Percentiles rank a stretch among this genome's conserved stretches.
These are phyloP conservation scores for Heliconius erato DNA, from an alignment of 2,888 invertebrate species.

Conservation along the genomic window DNA sequence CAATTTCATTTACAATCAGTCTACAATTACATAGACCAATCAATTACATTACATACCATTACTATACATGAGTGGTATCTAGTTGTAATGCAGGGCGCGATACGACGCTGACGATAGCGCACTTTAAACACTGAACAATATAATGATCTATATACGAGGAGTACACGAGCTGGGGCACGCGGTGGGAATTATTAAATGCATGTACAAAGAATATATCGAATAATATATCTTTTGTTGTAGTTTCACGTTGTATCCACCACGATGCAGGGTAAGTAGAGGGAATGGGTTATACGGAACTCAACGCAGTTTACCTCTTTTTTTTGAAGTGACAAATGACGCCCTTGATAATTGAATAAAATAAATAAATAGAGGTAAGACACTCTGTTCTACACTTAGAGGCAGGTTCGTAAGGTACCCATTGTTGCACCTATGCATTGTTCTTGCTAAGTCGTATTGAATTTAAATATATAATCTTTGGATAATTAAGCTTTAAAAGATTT, in stretches of 20 bases:
- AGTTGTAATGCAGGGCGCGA: slow-evolving; percentile 65
- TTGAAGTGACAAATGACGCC: too few relatives aligned
- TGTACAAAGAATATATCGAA: not conserved
- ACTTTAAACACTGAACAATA: slow-evolving; percentile 80
- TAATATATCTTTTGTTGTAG: not conserved
- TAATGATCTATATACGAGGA: slow-evolving; percentile 85
- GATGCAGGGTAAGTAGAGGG: not conserved
- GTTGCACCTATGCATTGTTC: too few relatives aligned
- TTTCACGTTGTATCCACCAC: not conserved
- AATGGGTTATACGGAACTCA: not conserved
- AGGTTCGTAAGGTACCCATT: too few relatives aligned
- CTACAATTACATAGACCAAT: slow-evolving; percentile 52
- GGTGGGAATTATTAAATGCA: slow-evolving; percentile 65
- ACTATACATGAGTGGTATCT: slow-evolving; percentile 65
- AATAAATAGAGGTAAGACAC: too few relatives aligned
- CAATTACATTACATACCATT: slow-evolving; percentile 53
- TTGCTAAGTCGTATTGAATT: too few relatives aligned
- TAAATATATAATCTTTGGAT: not conserved
- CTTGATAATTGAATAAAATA: too few relatives aligned
- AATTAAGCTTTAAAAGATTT: not conserved
- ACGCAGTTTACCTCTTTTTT: too few relatives aligned
- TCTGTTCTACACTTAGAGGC: too few relatives aligned
- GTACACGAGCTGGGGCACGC: slow-evolving; percentile 78
- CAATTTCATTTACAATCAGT: not conserved
- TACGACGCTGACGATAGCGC: slow-evolving; percentile 73